Evolutionary conservation across 2,888 invertebrate species (phyloP), one percentile per base, ranked within the genome.

Genomic region (Rugalucina vietnamica): DNA sequence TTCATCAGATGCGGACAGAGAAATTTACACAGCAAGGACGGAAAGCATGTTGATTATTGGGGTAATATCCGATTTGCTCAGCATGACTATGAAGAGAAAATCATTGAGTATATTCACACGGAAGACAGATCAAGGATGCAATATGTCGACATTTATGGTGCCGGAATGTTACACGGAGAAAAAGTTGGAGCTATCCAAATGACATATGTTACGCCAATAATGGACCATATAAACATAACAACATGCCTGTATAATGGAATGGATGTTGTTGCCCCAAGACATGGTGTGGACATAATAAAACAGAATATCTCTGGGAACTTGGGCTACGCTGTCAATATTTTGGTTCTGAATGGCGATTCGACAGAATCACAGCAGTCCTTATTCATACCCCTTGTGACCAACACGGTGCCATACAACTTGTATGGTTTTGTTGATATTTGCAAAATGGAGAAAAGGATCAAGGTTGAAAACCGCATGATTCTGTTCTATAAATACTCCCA

Each of bases 401-500:
- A 92, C 76, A 93, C 93, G 1, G 96, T 98, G 14, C 98, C 99
- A 0, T 98, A 98, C 93, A 97, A 98, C 93, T 95, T 98, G 54
- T 99, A 98, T 95, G 98, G 99, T 39, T 95, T 99, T 91, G 97
- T 99, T 24, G 98, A 99, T 90, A 98, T 99, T 90, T 99, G 99
- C 95, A 98, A 99, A 93, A 97, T 98, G 0, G 97, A 97, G 78
- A 99, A 99, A 95, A 97, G 98, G 93, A 97, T 99, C 24, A 96
- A 96, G 1, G 96, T 99, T 0, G 97, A 98, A 94, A 98, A 99
- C 93, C 96, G 99, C 71, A 96, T 99, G 5, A 95, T 99, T 0
- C 94, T 99, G 29, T 99, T 99, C 94, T 99, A 98, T 95, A 99
- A 99, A 94, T 99, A 99, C 93, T 98, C 98, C 93, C 98, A 98